These are phyloP conservation scores for Xiphophorus hellerii DNA, from an alignment of 2,113 vertebrate species.

Conservation along the genomic window DNA sequence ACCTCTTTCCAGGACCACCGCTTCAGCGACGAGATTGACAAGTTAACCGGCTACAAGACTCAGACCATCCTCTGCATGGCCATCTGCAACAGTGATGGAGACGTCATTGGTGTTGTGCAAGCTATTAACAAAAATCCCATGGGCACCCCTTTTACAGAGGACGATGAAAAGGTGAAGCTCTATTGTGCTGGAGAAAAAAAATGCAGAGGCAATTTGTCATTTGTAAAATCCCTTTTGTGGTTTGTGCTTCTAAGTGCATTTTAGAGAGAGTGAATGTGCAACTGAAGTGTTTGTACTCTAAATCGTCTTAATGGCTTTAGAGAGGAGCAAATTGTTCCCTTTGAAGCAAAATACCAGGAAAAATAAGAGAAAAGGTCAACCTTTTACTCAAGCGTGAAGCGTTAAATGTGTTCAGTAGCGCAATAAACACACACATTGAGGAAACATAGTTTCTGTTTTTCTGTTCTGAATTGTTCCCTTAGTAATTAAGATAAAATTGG, in stretches of 20 bases:
- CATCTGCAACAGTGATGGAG: constrained; percentile 81
- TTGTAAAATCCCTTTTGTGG: constrained; percentile 16
- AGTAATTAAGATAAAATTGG: constrained; percentile 18
- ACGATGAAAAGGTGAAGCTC: constrained; percentile 80
- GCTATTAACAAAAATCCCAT: constrained; percentile 83
- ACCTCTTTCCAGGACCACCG: constrained; percentile 77
- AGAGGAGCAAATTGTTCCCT: constrained; percentile 43
- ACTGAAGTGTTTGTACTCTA: constrained; percentile 34
- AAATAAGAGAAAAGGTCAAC: constrained; percentile 41
- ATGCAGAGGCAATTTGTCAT: constrained; percentile 1
- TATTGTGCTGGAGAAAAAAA: neutral
- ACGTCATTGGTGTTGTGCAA: constrained; percentile 83
- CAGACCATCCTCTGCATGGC: constrained; percentile 84
- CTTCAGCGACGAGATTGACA: constrained; percentile 86
- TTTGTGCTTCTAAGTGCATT: constrained; percentile 26
- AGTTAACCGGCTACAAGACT: constrained; percentile 83
- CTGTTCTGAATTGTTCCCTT: constrained; percentile 20
- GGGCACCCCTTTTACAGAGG: constrained; percentile 79
- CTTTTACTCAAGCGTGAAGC: constrained; percentile 20
- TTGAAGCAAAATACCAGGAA: constrained; percentile 30
- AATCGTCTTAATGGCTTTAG: constrained; percentile 54
- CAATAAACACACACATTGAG: constrained; percentile 22
- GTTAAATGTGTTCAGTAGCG: constrained; percentile 42
- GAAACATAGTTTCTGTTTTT: constrained; percentile 20
- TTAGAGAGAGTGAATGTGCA: constrained; percentile 16